A percentile compares a stretch with the other conserved stretches of the same genome.
Evolutionary conservation across 2,888 invertebrate genomes (phyloP).

Genomic region (Drosophila putrida): DNA sequence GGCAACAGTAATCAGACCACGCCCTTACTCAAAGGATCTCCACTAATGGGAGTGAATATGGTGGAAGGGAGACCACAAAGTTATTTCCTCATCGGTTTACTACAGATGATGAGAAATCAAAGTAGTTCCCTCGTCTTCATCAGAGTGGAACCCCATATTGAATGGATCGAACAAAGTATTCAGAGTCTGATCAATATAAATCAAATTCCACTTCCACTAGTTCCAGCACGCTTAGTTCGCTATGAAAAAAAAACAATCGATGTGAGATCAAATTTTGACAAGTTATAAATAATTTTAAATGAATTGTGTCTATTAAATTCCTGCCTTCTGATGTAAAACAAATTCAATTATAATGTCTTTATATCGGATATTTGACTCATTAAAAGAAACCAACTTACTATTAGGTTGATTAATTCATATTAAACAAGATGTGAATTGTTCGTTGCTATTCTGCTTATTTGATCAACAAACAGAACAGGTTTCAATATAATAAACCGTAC

Average conservation of each 20-base stretch:
- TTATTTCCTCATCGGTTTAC: constrained; percentile 36
- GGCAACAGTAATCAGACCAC: constrained; percentile 17
- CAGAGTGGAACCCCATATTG: constrained; percentile 21
- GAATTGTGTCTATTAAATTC: too few relatives aligned
- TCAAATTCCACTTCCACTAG: not conserved
- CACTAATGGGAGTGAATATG: constrained; percentile 40
- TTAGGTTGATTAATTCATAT: not conserved
- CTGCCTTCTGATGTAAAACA: too few relatives aligned
- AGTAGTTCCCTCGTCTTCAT: constrained; percentile 26
- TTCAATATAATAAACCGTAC: not conserved
- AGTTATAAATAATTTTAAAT: too few relatives aligned
- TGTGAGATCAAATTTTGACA: too few relatives aligned
- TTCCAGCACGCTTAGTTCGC: constrained; percentile 1
- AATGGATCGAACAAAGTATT: constrained; percentile 39
- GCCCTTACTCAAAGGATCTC: constrained; percentile 29
- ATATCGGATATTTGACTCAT: too few relatives aligned
- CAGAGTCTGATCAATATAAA: not conserved
- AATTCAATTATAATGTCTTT: too few relatives aligned
- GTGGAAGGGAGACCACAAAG: constrained; percentile 7
- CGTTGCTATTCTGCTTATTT: not conserved
- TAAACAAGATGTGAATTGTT: not conserved
- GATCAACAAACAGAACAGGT: not conserved
- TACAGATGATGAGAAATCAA: not conserved
- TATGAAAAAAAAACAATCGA: not conserved
- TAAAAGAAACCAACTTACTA: too few relatives aligned